A percentile compares a stretch with the other conserved stretches of the same genome.
Conservation (phyloP, 2,113 vertebrate genomes). For the Rallus limicola region DNA sequence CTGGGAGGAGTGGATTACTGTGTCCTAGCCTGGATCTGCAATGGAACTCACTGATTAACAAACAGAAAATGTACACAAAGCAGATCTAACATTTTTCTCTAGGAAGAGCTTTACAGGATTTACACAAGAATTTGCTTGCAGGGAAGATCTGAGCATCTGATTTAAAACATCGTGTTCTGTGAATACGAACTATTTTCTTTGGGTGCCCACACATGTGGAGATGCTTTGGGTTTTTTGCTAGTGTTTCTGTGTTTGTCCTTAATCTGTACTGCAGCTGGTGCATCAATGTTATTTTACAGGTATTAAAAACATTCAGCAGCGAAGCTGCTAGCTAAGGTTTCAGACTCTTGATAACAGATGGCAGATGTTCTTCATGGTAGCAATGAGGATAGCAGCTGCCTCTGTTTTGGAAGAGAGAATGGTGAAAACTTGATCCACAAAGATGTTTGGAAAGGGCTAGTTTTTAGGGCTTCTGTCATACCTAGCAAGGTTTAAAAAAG, state of each 20-base stretch:
- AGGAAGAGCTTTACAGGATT: neutral
- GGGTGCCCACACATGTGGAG: neutral
- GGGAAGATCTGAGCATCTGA: neutral
- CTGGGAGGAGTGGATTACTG: neutral
- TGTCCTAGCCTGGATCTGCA: neutral
- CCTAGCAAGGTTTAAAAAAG: neutral
- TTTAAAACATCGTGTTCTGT: neutral
- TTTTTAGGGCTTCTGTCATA: neutral
- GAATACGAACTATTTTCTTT: slow-evolving; percentile 5
- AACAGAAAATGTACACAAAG: neutral
- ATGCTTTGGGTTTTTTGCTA: neutral
- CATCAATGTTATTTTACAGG: slow-evolving; percentile 25
- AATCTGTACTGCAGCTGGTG: slow-evolving; percentile 37
- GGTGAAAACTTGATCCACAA: neutral
- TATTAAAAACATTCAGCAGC: slow-evolving; percentile 32
- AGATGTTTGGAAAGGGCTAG: neutral
- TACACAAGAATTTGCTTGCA: neutral
- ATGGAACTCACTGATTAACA: neutral
- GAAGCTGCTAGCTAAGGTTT: slow-evolving; percentile 40
- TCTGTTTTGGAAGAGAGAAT: neutral
- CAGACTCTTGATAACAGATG: neutral
- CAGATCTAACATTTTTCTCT: neutral
- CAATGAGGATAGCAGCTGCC: slow-evolving; percentile 45
- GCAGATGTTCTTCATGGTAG: slow-evolving; percentile 34
- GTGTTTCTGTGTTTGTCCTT: neutral